Evolutionary conservation across 2,888 invertebrate species (phyloP).

Genomic region (Agrochola litura): DNA sequence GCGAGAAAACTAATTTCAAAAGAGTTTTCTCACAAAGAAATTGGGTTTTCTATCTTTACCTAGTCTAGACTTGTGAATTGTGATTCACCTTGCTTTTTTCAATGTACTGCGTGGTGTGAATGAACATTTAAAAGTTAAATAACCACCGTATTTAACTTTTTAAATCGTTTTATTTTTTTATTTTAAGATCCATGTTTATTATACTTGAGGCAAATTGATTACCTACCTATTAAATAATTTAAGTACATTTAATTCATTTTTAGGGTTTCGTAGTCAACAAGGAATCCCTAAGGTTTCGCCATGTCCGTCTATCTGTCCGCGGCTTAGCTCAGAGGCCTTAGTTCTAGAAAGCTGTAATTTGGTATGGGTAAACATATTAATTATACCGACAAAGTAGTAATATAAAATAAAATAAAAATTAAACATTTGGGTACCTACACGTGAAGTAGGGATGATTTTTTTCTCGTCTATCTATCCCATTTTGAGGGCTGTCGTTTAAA

Average conservation of each 20-base stretch:
- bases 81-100: neutral
- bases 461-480: no score
- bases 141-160: neutral
- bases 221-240: neutral
- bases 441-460: no score
- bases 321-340: no score
- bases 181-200: conserved; percentile 6
- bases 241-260: conserved; percentile 14
- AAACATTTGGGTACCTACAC: no score
- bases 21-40: neutral
- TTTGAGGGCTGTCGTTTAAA: no score
- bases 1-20: neutral
- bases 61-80: conserved; percentile 22
- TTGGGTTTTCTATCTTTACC: neutral
- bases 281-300: no score
- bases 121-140: neutral
- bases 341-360: no score
- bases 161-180: neutral
- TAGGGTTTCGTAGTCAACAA: neutral
- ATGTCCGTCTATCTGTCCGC: no score
- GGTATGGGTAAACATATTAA: no score
- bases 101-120: neutral
- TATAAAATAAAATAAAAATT: no score
- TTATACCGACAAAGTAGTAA: no score
- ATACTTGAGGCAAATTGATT: conserved; percentile 16